Base-by-base conservation (phyloP, 2,888 invertebrate genomes). In the Euspilapteryx auroguttella region DNA sequence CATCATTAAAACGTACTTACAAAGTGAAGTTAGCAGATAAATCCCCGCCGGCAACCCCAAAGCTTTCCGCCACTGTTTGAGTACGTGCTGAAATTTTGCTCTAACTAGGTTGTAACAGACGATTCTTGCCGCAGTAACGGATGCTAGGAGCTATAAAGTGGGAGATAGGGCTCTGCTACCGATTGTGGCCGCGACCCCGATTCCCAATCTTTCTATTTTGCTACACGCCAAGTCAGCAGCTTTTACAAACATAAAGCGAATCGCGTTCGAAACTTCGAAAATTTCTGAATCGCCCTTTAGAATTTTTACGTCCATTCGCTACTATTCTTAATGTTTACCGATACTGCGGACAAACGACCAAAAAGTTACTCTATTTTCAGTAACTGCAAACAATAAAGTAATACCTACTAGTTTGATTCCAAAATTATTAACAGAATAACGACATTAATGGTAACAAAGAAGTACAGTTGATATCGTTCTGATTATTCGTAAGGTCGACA, bases 71-170 rank as follows among this genome's bases (percentile, higher is more conserved):
- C 42, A 44, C 47, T 45, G 53, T 55, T 55, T 49, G 53, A 56
- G 50, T 49, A 49, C 42, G 40, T 53, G 42, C 41, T 48, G 31
- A 27, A 33, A 32, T 53, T 44, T 45, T 42, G 46, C 41, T 45
- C 34, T 53, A 47, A 55, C 45, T 50, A 44, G 47, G 47, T 44
- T 49, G 46, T 45, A 49, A 53, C 44, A 46, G 52, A 42, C 52
- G 46, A 52, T 48, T 44, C 41, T 40, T 45, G 45, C 42, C 43
- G 32, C 47, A 43, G 40, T 40, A 50, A 40, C 53, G 58, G 58
- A 57, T 55, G 55, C 42, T 49, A 40, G 44, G 38, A 38, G 42
- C 55, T 44, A 50, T 61, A 55, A 57, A 55, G 43, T 40, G 40
- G 33, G 36, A 47, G 62, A 62, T 62, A 62, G 58, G 53, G 42